Conservation (phyloP, 2,113 vertebrate species). For the Manacus vitellinus region DNA sequence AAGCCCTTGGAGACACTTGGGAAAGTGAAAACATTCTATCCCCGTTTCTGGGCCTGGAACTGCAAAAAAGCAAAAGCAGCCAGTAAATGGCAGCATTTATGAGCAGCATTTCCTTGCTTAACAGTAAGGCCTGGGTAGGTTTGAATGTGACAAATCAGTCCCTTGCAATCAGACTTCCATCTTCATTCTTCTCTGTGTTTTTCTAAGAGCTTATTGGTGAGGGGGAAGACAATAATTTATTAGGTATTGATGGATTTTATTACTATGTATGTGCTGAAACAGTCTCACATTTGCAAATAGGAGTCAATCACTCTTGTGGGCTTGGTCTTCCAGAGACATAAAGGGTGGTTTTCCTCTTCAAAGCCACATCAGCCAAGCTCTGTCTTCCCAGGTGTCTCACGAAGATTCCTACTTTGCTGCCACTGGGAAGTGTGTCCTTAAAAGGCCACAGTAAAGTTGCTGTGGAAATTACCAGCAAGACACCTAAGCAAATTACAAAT, state of each 20-base stretch:
- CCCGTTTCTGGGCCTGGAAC: background rate
- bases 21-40: background rate
- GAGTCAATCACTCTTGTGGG: background rate
- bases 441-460: background rate
- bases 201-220: background rate
- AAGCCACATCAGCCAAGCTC: background rate
- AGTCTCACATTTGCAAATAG: background rate
- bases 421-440: background rate
- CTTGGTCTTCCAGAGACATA: background rate
- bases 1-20: background rate
- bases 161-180: background rate
- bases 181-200: background rate
- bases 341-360: background rate
- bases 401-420: background rate
- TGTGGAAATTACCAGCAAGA: background rate
- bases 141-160: background rate
- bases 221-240: background rate
- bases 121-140: background rate
- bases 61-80: background rate
- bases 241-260: background rate
- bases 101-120: background rate
- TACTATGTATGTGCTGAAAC: background rate
- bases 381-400: background rate
- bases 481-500: background rate
- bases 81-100: background rate